Base-by-base conservation (phyloP, 2,113 vertebrate species). In the Pterocles orientalis region DNA sequence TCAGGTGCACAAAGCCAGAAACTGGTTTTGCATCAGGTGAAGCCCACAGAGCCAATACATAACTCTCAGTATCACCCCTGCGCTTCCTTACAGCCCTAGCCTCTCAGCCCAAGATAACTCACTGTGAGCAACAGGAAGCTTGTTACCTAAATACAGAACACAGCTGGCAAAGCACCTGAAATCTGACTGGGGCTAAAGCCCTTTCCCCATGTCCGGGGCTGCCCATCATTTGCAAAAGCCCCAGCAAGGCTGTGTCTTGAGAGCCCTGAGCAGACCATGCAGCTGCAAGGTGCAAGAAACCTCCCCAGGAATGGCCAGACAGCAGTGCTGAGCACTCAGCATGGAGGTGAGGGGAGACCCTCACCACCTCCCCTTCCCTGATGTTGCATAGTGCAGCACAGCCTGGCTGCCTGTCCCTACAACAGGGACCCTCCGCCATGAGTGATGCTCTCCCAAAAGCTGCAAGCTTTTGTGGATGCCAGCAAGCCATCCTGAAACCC, bases 151-250 rank as follows among this genome's bases (percentile, higher is more conserved):
- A 68, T 31, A 14, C 77, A 77, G 54, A 86, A 33, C n/a, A 24
- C 54, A 94, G 41, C 60, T 58, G 60, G 18, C 48, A 36, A 77
- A 90, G 47, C 20, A 93, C 45, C 28, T 90, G 76, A 86, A 83
- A 62, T 41, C 60, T 45, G 23, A 6, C 12, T 29, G n/a, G 12
- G 28, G 50, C n/a, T 81, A 29, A 62, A 72, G 64, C 26, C 41
- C 36, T 43, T 90, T 56, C 23, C 10, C n/a, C 14, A 79, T 26
- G 41, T 41, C 41, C 41, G 14, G 41, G 41, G 15, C 43, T 23
- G 3, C 33, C 28, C 18, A 39, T 19, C 5, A 6, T n/a, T 62
- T 58, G 11, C 23, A 84, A 68, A 83, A 82, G 18, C 11, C 31
- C 24, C 24, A 68, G 19, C 3, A 39, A 76, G 33, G 10, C 43